Percentiles rank a stretch among this genome's conserved stretches.
These are phyloP conservation scores for Baccha elongata DNA, from an alignment of 2,888 invertebrate species.

Conservation along the genomic window DNA sequence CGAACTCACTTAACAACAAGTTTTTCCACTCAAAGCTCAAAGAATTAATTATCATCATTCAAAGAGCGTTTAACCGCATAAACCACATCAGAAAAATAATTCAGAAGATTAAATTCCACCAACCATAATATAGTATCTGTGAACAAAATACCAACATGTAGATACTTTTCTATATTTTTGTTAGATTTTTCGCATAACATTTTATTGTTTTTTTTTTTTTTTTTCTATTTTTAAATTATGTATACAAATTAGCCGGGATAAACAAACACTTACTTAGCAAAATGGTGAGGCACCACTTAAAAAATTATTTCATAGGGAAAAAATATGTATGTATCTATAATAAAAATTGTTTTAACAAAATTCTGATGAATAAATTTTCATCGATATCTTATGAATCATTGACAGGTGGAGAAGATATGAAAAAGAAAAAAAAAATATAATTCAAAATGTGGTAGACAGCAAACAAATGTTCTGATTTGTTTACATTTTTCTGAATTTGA, in stretches of 20 bases:
- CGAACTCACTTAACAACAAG: not conserved
- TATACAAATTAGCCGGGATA: slow-evolving; percentile 41
- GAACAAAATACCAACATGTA: not conserved
- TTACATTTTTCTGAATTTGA: slow-evolving; percentile 7
- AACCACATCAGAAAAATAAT: slow-evolving; percentile 10
- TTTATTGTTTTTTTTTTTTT: not conserved
- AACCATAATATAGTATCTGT: not conserved
- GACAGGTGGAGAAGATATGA: slow-evolving; percentile 23
- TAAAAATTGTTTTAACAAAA: slow-evolving; percentile 13
- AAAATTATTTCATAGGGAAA: slow-evolving; percentile 18
- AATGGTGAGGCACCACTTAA: slow-evolving; percentile 38
- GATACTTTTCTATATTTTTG: slow-evolving; percentile 10
- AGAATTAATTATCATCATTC: slow-evolving; percentile 1
- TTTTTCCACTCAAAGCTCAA: not conserved
- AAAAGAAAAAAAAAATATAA: not conserved
- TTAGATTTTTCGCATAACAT: not conserved
- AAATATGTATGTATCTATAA: not conserved
- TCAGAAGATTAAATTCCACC: not conserved
- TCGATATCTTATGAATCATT: slow-evolving; percentile 30
- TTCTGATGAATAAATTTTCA: slow-evolving; percentile 29
- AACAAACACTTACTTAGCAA: slow-evolving; percentile 37
- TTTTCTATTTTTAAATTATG: slow-evolving; percentile 35
- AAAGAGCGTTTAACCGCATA: slow-evolving; percentile 6
- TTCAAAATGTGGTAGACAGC: not conserved
- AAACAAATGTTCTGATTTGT: slow-evolving; percentile 25